Percentiles rank a stretch among this genome's conserved stretches.
Evolutionary conservation across 2,797 vertebrate genomes (phyloP).

Genomic region (Cirrhinus molitorella): DNA sequence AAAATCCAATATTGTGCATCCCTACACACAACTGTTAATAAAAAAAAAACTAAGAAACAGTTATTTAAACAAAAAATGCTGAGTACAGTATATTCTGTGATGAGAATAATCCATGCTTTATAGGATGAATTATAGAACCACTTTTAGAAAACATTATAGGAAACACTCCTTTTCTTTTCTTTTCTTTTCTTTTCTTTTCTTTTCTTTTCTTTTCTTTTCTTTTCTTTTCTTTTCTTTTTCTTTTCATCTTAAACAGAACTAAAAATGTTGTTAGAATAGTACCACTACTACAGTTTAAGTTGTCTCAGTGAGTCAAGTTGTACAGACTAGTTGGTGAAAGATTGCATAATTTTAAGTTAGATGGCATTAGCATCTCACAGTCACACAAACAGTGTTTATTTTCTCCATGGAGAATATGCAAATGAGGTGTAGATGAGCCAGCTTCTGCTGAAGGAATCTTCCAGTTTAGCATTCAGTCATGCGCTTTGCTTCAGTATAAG

Average conservation of each 20-base stretch:
- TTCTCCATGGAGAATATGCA: constrained; percentile 38
- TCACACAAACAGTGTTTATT: constrained; percentile 12
- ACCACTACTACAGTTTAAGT: background rate
- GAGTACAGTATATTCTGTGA: background rate
- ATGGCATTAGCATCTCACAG: background rate
- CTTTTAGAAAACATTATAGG: too few relatives aligned
- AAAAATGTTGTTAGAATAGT: background rate
- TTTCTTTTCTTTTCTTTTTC: too few relatives aligned
- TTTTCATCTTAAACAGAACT: too few relatives aligned
- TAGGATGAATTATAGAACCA: background rate
- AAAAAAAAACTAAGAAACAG: too few relatives aligned
- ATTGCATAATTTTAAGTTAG: background rate
- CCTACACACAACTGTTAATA: too few relatives aligned
- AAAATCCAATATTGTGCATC: too few relatives aligned
- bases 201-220: too few relatives aligned
- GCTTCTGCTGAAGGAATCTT: background rate
- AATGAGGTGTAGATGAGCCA: constrained; percentile 32
- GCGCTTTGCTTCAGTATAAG: background rate
- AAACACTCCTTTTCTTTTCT: too few relatives aligned
- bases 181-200: too few relatives aligned
- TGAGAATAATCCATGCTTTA: background rate
- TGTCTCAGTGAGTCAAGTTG: background rate
- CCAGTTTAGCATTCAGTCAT: background rate
- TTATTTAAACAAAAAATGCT: too few relatives aligned
- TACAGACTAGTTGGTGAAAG: background rate